Evolutionary conservation across 2,888 invertebrate species (phyloP), one percentile per base, ranked within the genome.

Genomic region (Nomada hirtipes): DNA sequence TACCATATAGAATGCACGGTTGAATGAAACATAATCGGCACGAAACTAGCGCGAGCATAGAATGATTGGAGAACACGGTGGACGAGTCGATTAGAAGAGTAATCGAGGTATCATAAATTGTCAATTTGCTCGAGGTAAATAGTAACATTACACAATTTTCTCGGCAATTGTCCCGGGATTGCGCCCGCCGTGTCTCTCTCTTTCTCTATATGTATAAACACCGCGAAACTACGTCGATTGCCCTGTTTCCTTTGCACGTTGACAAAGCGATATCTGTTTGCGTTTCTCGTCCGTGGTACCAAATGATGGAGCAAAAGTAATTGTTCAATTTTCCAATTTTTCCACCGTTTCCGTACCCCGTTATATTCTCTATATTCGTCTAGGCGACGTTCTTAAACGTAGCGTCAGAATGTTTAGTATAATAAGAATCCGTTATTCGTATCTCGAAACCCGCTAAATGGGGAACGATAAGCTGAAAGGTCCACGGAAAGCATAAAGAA

Each of bases 381-480:
- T 4, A 7, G 7, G 36, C 36, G 0, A 36, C 36, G 4, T 36
- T 36, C 36, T 36, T 36, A 7, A 36, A 36, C 36, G 36, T 36
- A 53, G 20, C 26, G 18, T 52, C 13, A 20, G 65, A 52, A 13
- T 65, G 29, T 50, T n/a, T 7, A 10, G n/a, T 26, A 11, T 26
- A 52, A 65, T 29, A 64, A 57, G 67, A 76, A 53, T 53, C 47
- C 26, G 69, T 73, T 53, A 65, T 57, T 64, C 76, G 18, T 10
- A 26, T 9, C 29, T 60, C 15, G 76, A 64, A 73, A 61, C 52
- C 26, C 29, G 65, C 26, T 70, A 73, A 76, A 69, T 61, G 47
- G 55, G n/a, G 55, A 47, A 26, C 74, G 74, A 83, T 77, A 78
- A 64, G 64, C 42, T 74, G 74, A 83, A 72, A 74, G 69, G 78